Conservation (phyloP, 2,113 vertebrate species). For the Seriola aureovittata region DNA sequence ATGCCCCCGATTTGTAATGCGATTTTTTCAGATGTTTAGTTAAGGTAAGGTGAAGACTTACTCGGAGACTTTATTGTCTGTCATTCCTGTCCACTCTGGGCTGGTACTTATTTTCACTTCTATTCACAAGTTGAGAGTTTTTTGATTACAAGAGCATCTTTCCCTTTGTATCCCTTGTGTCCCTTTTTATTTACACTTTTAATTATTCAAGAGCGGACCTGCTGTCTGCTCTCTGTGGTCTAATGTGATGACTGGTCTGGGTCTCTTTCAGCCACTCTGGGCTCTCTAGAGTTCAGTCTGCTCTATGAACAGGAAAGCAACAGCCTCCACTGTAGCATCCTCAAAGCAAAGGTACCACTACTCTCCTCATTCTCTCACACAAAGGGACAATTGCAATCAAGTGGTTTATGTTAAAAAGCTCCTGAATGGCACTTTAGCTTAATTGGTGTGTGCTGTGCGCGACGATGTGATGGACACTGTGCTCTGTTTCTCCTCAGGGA, state of each 20-base stretch:
- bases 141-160: conserved; percentile 31
- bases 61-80: neutral
- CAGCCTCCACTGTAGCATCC: conserved; percentile 93
- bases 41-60: conserved; percentile 7
- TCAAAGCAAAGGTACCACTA: conserved; percentile 91
- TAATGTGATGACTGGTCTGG: conserved; percentile 46
- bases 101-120: conserved; percentile 10
- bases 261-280: conserved; percentile 90
- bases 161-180: neutral
- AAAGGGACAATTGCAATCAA: conserved; percentile 48
- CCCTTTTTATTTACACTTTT: conserved; percentile 18
- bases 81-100: neutral
- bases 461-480: conserved; percentile 35
- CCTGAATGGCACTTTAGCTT: conserved; percentile 55
- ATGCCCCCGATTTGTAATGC: conserved; percentile 28
- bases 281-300: conserved; percentile 94
- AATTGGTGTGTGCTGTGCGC: conserved; percentile 38
- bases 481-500: conserved; percentile 83
- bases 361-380: conserved; percentile 42
- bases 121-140: conserved; percentile 17
- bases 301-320: conserved; percentile 93
- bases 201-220: conserved; percentile 33
- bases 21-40: conserved; percentile 13
- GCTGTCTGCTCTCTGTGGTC: conserved; percentile 11
- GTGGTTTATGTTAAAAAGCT: conserved; percentile 61